Evolutionary conservation across 2,113 vertebrate species (phyloP).

Genomic region (Caranx ignobilis): DNA sequence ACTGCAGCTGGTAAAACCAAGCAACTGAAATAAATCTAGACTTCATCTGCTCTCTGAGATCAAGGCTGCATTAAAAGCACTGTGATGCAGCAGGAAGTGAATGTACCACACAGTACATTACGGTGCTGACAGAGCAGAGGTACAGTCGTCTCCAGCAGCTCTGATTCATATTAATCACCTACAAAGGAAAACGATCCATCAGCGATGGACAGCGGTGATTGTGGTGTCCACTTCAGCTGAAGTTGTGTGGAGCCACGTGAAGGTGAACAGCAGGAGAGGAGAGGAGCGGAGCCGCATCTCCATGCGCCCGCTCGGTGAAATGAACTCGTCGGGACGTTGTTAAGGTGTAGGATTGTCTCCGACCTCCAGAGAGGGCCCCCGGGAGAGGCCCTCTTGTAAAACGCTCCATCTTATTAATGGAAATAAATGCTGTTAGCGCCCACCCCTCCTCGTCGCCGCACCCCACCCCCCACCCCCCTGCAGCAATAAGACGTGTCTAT

Average conservation of each 20-base stretch:
- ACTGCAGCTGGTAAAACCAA: not conserved
- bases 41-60: not conserved
- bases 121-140: conserved; percentile 21
- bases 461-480: not conserved
- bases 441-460: not conserved
- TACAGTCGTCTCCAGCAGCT: conserved; percentile 25
- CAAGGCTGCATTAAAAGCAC: not conserved
- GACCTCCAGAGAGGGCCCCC: conserved; percentile 65
- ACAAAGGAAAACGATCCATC: conserved; percentile 26
- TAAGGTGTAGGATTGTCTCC: conserved; percentile 56
- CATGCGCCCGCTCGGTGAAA: not conserved
- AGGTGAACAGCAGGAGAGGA: conserved; percentile 51
- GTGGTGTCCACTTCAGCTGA: conserved; percentile 37
- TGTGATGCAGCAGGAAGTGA: not conserved
- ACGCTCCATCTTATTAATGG: conserved; percentile 74
- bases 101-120: not conserved
- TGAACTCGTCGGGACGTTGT: conserved; percentile 45
- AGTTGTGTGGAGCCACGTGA: conserved; percentile 35
- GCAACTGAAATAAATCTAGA: too few species aligned
- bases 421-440: conserved; percentile 72
- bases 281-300: not conserved
- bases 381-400: conserved; percentile 66
- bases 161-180: conserved; percentile 60
- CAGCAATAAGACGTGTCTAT: conserved; percentile 75
- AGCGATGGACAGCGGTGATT: conserved; percentile 64